Evolutionary conservation across 2,797 vertebrate genomes (phyloP).

Genomic region (Lutjanus campechanus): DNA sequence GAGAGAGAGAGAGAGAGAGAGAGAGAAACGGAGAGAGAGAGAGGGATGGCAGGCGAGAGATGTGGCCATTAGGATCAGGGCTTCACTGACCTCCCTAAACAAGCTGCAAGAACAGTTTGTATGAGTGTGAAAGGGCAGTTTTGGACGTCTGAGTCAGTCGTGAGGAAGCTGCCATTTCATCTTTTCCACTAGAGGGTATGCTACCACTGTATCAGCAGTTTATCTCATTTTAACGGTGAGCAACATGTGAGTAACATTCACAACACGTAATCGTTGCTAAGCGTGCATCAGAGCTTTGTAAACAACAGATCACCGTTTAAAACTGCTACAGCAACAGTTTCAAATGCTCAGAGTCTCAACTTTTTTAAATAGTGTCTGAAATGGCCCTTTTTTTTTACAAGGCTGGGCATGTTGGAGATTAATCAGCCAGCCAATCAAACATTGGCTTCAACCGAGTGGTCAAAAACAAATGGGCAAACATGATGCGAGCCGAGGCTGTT

Average conservation of each 20-base stretch:
- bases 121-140: constrained; percentile 32
- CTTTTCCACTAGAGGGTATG: constrained; percentile 21
- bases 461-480: constrained; percentile 83
- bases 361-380: constrained; percentile 59
- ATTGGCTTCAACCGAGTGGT: constrained; percentile 73
- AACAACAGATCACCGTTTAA: constrained; percentile 40
- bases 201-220: constrained; percentile 39
- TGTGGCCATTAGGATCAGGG: constrained; percentile 25
- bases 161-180: constrained; percentile 29
- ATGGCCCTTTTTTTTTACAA: constrained; percentile 63
- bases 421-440: constrained; percentile 73
- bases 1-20: constrained; percentile 45
- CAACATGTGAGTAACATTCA: constrained; percentile 31
- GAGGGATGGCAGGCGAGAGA: constrained; percentile 21
- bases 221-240: constrained; percentile 18
- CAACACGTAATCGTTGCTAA: constrained; percentile 12
- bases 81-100: constrained; percentile 39
- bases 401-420: constrained; percentile 63
- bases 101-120: constrained; percentile 42
- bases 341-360: constrained; percentile 14
- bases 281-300: constrained; percentile 26
- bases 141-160: constrained; percentile 34
- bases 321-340: constrained; percentile 21
- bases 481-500: constrained; percentile 67
- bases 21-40: constrained; percentile 56